Evolutionary conservation across 2,888 invertebrate species (phyloP).

Genomic region (Prostheceraeus crozeri): DNA sequence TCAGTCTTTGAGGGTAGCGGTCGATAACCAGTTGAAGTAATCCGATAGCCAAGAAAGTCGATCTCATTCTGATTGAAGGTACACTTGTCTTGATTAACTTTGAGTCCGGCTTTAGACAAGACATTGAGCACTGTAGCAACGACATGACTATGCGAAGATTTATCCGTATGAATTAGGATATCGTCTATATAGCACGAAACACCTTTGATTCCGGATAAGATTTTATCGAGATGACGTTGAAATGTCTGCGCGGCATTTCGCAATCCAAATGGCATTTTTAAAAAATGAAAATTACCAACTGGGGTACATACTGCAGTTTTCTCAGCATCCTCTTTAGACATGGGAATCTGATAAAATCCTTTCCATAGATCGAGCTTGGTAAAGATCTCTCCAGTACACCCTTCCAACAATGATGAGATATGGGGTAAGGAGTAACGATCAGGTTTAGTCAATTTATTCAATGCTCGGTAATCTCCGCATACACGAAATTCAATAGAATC

Average conservation of each 20-base stretch:
- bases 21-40: no score
- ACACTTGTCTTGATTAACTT: constrained; percentile 13
- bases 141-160: background rate
- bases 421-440: no score
- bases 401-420: no score
- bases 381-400: no score
- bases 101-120: background rate
- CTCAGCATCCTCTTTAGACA: constrained; percentile 10
- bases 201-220: background rate
- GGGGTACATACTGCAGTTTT: constrained; percentile 33
- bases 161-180: constrained; percentile 14
- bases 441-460: no score
- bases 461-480: no score
- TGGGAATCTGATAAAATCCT: constrained; percentile 34
- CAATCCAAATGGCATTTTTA: constrained; percentile 27
- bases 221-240: constrained; percentile 5
- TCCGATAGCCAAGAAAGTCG: no score
- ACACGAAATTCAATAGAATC: no score
- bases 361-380: no score
- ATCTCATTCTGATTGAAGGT: background rate
- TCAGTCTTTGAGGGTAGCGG: no score
- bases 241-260: constrained; percentile 32
- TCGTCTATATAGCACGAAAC: constrained; percentile 13
- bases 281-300: constrained; percentile 33
- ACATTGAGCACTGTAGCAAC: background rate